Conservation (phyloP, 2,113 vertebrate genomes). For the Xenopus tropicalis region UCB_Xtro_10.0 CM004446.2:36819501-36820000, state of each 20-base stretch:
- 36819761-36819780: too few relatives aligned
- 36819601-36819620: conserved; percentile 86
- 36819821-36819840: too few relatives aligned
- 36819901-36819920: conserved; percentile 46
- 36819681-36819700: conserved; percentile 71
- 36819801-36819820: too few relatives aligned
- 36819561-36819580: background rate
- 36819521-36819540: background rate
- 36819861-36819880: too few relatives aligned
- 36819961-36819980: conserved; percentile 36
- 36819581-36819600: background rate
- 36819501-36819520: conserved; percentile 72
- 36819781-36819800: too few relatives aligned
- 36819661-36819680: conserved; percentile 74
- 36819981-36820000: conserved; percentile 49
- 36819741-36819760: too few relatives aligned
- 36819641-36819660: conserved; percentile 71
- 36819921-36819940: conserved; percentile 71
- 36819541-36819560: too few relatives aligned
- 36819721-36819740: background rate
- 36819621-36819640: conserved; percentile 85
- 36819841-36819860: too few relatives aligned
- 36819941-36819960: conserved; percentile 58
- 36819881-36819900: too few relatives aligned
- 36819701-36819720: conserved; percentile 80